Evolutionary conservation across 1,140 invertebrate genomes (phyloP).

Genomic region (Pteromalus puparum): DNA sequence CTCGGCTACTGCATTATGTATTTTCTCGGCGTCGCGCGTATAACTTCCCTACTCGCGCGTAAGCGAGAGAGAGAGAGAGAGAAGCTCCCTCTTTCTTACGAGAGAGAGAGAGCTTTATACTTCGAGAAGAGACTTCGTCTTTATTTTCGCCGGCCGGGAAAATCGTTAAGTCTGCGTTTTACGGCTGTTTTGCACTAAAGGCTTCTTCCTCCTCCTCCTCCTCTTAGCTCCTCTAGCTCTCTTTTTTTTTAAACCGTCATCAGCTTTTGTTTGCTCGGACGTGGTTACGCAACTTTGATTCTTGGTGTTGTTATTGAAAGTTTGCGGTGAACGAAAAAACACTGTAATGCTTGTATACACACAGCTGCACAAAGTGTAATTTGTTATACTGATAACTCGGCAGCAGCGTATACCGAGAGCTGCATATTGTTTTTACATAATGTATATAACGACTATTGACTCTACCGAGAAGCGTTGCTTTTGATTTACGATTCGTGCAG

Average conservation of each 20-base stretch:
- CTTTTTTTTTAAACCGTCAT: no score
- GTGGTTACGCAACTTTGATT: neutral
- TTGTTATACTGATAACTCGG: no score
- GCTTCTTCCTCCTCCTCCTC: neutral
- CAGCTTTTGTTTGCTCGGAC: neutral
- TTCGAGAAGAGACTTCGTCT: slow-evolving; percentile 9
- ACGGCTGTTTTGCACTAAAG: slow-evolving; percentile 1
- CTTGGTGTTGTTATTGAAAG: no score
- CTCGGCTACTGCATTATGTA: slow-evolving; percentile 75
- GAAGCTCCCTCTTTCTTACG: slow-evolving; percentile 30
- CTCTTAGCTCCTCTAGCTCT: no score
- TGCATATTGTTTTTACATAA: no score
- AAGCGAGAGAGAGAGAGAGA: neutral
- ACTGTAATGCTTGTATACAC: no score
- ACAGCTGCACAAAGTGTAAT: no score
- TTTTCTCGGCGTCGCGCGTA: slow-evolving; percentile 61
- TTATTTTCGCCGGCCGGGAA: slow-evolving; percentile 7
- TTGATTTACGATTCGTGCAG: no score
- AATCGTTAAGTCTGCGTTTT: slow-evolving; percentile 13
- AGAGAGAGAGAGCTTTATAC: neutral
- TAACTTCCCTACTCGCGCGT: slow-evolving; percentile 21
- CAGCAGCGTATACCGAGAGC: no score
- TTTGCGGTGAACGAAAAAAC: no score
- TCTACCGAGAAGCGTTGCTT: no score
- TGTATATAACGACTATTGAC: no score